Evolutionary conservation across 2,888 invertebrate species (phyloP).

Genomic region (Orthonevra nobilis): DNA sequence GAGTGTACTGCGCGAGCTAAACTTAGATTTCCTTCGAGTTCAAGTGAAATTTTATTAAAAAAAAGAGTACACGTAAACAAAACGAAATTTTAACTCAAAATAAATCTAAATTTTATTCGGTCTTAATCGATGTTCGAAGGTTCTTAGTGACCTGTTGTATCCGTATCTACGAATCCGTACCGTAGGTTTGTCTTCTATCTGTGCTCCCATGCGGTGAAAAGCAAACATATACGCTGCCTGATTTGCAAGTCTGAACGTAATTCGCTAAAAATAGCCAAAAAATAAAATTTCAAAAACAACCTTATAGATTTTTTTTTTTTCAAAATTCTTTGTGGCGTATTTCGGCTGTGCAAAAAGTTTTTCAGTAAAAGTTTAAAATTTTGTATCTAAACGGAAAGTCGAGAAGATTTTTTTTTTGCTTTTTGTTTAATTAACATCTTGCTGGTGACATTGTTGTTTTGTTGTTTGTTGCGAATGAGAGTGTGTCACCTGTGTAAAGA

Average conservation of each 20-base stretch:
- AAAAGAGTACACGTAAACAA: conserved; percentile 20
- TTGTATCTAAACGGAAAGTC: too few species aligned
- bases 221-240: conserved; percentile 39
- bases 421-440: too few species aligned
- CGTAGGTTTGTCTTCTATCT: too few species aligned
- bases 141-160: conserved; percentile 35
- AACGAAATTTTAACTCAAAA: too few species aligned
- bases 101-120: neutral
- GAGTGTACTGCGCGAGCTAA: too few species aligned
- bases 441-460: conserved; percentile 8
- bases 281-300: conserved; percentile 38
- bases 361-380: too few species aligned
- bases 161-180: conserved; percentile 1
- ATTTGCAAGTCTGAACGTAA: conserved; percentile 69
- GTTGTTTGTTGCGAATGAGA: conserved; percentile 17
- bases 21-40: too few species aligned
- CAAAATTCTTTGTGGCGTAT: neutral
- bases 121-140: conserved; percentile 7
- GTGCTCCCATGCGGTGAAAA: conserved; percentile 4
- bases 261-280: conserved; percentile 70
- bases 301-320: conserved; percentile 33
- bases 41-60: too few species aligned
- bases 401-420: too few species aligned
- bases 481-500: conserved; percentile 60
- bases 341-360: too few species aligned